Percentiles rank a stretch among this genome's conserved stretches.
phyloP scores from a whole-genome alignment of 2,888 invertebrate species.

The Drosophila basisetae region DNA sequence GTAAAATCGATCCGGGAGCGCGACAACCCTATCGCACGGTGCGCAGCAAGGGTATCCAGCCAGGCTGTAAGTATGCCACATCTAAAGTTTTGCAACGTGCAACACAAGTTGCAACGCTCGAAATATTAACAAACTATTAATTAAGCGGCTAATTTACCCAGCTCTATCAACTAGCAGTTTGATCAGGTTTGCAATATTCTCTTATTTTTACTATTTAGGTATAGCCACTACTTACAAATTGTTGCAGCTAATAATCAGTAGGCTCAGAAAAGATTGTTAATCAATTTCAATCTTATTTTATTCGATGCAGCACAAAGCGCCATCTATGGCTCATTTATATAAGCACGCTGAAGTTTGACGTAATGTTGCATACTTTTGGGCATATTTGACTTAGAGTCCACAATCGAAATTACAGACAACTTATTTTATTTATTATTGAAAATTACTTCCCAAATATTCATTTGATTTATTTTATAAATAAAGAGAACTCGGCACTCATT shows the following conservation, averaged over 20 bases:
- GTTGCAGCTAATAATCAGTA: background rate
- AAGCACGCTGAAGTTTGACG: background rate
- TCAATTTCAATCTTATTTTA: background rate
- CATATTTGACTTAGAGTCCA: background rate
- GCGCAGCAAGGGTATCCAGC: conserved; percentile 92
- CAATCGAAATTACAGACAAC: background rate
- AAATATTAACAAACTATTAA: background rate
- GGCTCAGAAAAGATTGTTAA: rapidly evolving
- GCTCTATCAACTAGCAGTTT: background rate
- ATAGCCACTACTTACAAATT: background rate
- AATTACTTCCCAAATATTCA: background rate
- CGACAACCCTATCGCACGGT: conserved; percentile 94
- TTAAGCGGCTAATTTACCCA: background rate
- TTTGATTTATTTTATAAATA: background rate
- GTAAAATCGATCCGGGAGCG: conserved; percentile 93
- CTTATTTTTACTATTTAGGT: background rate
- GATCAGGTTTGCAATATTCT: background rate
- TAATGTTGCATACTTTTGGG: conserved; percentile 34
- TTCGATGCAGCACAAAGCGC: conserved; percentile 9
- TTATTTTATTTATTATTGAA: background rate
- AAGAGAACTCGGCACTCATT: background rate
- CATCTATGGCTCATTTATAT: conserved; percentile 21
- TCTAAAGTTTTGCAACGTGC: background rate
- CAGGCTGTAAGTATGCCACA: conserved; percentile 91
- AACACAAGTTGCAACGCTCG: conserved; percentile 9